Evolutionary conservation across 2,113 vertebrate genomes (phyloP).

Genomic region (Agelaius tricolor): DNA sequence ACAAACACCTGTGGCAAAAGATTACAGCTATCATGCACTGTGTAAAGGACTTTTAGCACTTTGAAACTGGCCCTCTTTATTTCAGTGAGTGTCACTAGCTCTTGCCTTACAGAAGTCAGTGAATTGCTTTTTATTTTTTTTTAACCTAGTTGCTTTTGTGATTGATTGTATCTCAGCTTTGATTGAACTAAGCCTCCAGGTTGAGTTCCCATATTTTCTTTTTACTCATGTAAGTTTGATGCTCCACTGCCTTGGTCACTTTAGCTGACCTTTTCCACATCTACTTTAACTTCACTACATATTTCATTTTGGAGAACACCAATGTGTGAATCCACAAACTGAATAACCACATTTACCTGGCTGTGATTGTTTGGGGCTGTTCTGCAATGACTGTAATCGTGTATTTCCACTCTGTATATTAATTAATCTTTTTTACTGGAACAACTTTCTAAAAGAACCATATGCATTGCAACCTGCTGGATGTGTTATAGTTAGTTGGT

Average conservation of each 20-base stretch:
- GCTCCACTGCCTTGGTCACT: neutral
- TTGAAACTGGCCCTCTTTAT: neutral
- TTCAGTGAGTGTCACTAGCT: neutral
- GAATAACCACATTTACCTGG: neutral
- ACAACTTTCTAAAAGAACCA: neutral
- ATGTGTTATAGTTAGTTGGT: neutral
- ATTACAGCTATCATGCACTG: neutral
- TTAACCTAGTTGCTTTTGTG: neutral
- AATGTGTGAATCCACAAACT: neutral
- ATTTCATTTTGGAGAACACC: neutral
- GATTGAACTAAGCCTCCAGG: neutral
- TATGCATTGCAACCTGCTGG: neutral
- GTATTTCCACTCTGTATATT: neutral
- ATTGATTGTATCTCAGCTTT: neutral
- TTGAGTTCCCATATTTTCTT: neutral
- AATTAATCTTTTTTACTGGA: neutral
- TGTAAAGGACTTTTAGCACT: neutral
- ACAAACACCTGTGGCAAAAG: neutral
- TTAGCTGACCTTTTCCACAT: neutral
- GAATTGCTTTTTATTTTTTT: neutral
- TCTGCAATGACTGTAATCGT: neutral
- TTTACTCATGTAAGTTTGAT: neutral
- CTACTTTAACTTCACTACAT: neutral
- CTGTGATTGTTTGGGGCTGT: neutral
- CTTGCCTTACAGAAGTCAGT: neutral